These are phyloP conservation scores for Antennarius striatus DNA, from an alignment of 2,113 vertebrate genomes.

Conservation along the genomic window DNA sequence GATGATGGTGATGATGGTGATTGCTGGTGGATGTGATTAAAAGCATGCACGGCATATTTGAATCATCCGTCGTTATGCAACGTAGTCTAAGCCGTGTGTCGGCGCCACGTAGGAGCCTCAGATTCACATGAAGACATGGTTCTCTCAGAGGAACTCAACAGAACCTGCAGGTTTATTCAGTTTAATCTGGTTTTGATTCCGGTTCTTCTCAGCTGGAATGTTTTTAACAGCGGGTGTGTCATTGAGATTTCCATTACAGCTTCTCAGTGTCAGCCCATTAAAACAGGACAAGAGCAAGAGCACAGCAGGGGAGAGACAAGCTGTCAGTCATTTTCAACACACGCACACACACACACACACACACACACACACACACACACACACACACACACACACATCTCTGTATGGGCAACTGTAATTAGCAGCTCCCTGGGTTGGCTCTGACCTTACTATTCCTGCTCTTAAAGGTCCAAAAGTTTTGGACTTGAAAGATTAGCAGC, in stretches of 20 bases:
- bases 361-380: conserved; percentile 22
- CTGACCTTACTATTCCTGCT: conserved; percentile 53
- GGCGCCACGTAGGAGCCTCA: too few species aligned
- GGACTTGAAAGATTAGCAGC: conserved; percentile 3
- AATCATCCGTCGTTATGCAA: conserved; percentile 36
- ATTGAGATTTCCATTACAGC: conserved; percentile 38
- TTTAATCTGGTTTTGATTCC: conserved; percentile 16
- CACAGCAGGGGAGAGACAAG: conserved; percentile 47
- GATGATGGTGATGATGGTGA: background rate
- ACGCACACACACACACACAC: conserved; percentile 9
- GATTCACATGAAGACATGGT: too few species aligned
- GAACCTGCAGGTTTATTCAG: background rate
- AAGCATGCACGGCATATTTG: conserved; percentile 33
- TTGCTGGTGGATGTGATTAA: conserved; percentile 40
- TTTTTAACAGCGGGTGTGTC: conserved; percentile 26
- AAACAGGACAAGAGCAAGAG: conserved; percentile 48
- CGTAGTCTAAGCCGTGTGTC: background rate
- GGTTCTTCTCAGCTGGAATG: conserved; percentile 33
- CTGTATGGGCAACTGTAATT: conserved; percentile 53
- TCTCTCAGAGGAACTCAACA: too few species aligned
- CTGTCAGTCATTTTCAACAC: conserved; percentile 47
- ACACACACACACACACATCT: conserved; percentile 6
- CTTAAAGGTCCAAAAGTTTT: conserved; percentile 18
- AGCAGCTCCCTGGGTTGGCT: conserved; percentile 35
- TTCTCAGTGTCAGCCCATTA: conserved; percentile 50